Conservation (phyloP, 2,888 invertebrate genomes). For the Caenorhabditis drosophilae region DNA sequence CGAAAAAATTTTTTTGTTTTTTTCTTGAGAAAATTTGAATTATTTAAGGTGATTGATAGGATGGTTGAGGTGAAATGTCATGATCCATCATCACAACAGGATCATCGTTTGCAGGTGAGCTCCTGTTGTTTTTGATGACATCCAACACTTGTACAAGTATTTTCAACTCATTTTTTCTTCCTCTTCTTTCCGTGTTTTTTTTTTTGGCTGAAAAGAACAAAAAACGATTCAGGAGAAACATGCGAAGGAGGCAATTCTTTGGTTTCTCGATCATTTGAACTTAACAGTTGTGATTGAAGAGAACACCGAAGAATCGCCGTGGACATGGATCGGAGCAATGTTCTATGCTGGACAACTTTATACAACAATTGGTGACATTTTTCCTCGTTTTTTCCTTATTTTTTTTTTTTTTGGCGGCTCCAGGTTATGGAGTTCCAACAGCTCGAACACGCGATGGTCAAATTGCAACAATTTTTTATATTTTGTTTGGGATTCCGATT, state of each 20-base stretch:
- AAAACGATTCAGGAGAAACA: slow-evolving; percentile 52
- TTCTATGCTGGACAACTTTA: slow-evolving; percentile 68
- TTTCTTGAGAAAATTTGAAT: background rate
- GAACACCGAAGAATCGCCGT: slow-evolving; percentile 53
- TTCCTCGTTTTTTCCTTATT: too few relatives aligned
- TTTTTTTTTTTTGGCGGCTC: too few relatives aligned
- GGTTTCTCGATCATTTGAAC: slow-evolving; percentile 65
- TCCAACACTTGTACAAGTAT: background rate
- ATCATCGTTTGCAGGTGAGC: slow-evolving; percentile 27
- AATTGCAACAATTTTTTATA: slow-evolving; percentile 61
- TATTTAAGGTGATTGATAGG: slow-evolving; percentile 51
- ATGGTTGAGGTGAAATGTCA: slow-evolving; percentile 60
- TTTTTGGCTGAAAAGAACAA: too few relatives aligned
- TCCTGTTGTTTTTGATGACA: too few relatives aligned
- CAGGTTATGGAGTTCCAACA: slow-evolving; percentile 66
- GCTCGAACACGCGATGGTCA: slow-evolving; percentile 57
- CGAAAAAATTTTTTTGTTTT: background rate
- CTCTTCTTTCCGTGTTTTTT: slow-evolving; percentile 1
- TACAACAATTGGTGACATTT: slow-evolving; percentile 68
- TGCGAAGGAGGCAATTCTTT: slow-evolving; percentile 62
- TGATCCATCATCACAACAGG: slow-evolving; percentile 31
- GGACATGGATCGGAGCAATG: slow-evolving; percentile 64
- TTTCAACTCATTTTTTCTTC: background rate
- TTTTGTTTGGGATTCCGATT: slow-evolving; percentile 65
- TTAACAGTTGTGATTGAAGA: slow-evolving; percentile 60